Evolutionary conservation across 2,113 vertebrate species (phyloP).

Genomic region (Antidorcas marsupialis): DNA sequence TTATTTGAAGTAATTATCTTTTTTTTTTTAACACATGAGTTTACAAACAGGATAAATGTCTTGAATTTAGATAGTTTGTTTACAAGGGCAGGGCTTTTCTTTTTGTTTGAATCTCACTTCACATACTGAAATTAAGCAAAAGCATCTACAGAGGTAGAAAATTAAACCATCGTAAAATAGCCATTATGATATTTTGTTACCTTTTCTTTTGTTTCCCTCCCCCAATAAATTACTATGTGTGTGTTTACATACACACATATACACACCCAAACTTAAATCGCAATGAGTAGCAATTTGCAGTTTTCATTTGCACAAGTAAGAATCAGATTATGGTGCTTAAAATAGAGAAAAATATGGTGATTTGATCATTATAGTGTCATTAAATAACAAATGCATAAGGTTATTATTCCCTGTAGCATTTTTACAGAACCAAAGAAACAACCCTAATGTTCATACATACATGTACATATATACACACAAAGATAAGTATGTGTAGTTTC

Average conservation of each 20-base stretch:
- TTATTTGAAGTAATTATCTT: not conserved
- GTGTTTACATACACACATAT: not conserved
- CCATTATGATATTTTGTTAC: not conserved
- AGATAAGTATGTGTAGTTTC: not conserved
- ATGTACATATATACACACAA: not conserved
- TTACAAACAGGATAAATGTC: not conserved
- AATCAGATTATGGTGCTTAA: not conserved
- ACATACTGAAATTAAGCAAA: not conserved
- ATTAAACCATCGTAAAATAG: constrained; percentile 20
- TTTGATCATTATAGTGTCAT: not conserved
- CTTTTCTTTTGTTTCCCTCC: not conserved
- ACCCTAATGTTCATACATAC: not conserved
- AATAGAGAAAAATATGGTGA: not conserved
- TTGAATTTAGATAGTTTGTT: not conserved
- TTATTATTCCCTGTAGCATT: not conserved
- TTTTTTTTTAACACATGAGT: not conserved
- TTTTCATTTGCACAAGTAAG: not conserved
- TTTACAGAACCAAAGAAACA: not conserved
- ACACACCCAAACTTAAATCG: not conserved
- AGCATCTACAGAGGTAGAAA: constrained; percentile 6
- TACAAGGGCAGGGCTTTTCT: not conserved
- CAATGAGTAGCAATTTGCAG: not conserved
- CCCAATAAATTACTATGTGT: not conserved
- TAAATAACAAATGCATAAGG: not conserved
- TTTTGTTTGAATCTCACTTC: constrained; percentile 16